These are phyloP conservation scores for Sinonovacula constricta DNA, from an alignment of 1,140 invertebrate genomes.

Conservation along the genomic window DNA sequence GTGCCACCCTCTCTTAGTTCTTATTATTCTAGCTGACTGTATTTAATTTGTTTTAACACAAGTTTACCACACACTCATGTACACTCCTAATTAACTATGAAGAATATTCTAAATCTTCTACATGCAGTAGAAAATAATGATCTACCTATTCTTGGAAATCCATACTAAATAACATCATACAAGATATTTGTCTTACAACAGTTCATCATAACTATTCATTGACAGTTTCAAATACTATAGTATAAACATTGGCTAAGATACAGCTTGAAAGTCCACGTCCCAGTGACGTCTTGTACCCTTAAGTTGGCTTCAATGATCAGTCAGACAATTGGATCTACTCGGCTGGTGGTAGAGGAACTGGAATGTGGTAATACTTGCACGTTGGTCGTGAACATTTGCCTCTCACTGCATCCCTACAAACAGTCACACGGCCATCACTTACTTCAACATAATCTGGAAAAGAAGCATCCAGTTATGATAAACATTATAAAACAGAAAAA, in stretches of 20 bases:
- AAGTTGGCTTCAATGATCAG: slow-evolving; percentile 1
- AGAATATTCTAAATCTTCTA: too few species aligned
- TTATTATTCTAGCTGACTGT: background rate
- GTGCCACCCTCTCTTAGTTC: background rate
- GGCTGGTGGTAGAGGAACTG: slow-evolving; percentile 68
- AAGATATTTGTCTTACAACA: background rate
- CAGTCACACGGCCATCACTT: slow-evolving; percentile 94
- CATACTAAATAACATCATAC: background rate
- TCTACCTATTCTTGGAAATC: background rate
- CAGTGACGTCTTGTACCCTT: background rate
- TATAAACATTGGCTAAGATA: background rate
- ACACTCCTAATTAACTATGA: too few species aligned
- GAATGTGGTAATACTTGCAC: slow-evolving; percentile 87
- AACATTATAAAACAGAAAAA: background rate
- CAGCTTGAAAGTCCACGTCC: background rate
- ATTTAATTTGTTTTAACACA: background rate
- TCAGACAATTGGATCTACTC: slow-evolving; percentile 20
- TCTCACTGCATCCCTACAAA: slow-evolving; percentile 95
- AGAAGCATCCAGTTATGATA: background rate
- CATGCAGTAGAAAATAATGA: too few species aligned
- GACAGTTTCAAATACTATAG: background rate
- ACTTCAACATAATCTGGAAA: slow-evolving; percentile 93
- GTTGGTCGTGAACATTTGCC: slow-evolving; percentile 91
- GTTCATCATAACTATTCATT: background rate
- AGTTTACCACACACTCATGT: too few species aligned